Base-by-base conservation (phyloP, 2,888 invertebrate genomes). In the Liodrosophila aerea region DNA sequence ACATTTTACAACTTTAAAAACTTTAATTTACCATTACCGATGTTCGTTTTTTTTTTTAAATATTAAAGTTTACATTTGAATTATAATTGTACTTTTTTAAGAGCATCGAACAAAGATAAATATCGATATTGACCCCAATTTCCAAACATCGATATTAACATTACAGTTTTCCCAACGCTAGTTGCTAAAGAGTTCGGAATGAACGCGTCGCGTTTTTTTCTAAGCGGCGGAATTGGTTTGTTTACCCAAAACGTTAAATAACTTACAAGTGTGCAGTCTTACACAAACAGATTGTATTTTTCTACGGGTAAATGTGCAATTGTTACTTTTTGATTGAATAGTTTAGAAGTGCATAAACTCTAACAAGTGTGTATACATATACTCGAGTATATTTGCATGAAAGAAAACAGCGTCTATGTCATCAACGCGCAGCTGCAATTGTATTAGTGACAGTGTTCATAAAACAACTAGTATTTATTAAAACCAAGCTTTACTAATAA, bases 351-450 rank as follows among this genome's bases (percentile, higher is more conserved):
- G 51, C 18, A 50, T 7, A 37, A 33, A 37, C 40, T 59, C 33
- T 31, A 53, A 65, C 54, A 66, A 59, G 67, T 68, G 64, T 50
- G 43, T 16, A 33, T 8, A 41, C 11, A 31, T 30, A n/a, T 30
- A 33, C 7, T 5, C 7, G 30, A 5, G 7, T 7, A 47, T 39
- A 37, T 44, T 59, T 50, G 34, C 9, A 70, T 34, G 40, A 61
- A 47, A 51, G 5, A 36, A n/a, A 47, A 41, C 31, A 53, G 27
- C 46, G 33, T 13, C 22, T 47, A 7, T 31, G 31, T 4, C 15
- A 7, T 40, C 36, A 69, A 16, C 50, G 67, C 72, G 67, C 58
- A 63, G 45, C 54, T 71, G 66, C 70, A 67, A 58, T 13, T 67
- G 72, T 67, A 59, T 70, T 56, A 49, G 54, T 59, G 34, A 11